Percentiles rank a stretch among this genome's conserved stretches.
Conservation (phyloP, 2,797 vertebrate species). For the Catostomus latipinnis region DNA sequence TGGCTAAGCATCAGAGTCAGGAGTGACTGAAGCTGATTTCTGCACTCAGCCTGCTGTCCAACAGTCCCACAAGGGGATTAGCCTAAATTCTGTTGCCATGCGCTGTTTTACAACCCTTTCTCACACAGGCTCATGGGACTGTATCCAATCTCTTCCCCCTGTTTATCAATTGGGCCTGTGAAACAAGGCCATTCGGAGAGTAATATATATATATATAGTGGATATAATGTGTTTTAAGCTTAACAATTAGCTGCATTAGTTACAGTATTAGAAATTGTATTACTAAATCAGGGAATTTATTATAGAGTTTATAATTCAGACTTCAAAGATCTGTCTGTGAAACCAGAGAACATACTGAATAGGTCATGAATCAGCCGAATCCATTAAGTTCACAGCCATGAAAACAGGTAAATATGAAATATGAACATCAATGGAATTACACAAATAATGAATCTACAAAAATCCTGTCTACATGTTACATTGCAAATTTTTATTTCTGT, state of each 20-base stretch:
- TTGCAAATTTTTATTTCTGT: background rate
- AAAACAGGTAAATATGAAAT: too few species aligned
- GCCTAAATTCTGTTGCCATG: constrained; percentile 72
- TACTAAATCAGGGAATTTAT: background rate
- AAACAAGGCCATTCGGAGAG: constrained; percentile 20
- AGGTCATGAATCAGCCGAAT: too few species aligned
- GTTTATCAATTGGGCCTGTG: constrained; percentile 2
- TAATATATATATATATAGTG: constrained; percentile 7
- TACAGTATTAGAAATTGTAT: constrained; percentile 5
- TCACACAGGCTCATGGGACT: background rate
- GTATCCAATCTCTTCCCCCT: background rate
- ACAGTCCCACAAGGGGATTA: constrained; percentile 69
- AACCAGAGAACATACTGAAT: background rate
- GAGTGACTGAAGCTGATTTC: constrained; percentile 58
- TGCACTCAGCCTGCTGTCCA: constrained; percentile 66
- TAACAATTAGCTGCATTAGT: constrained; percentile 11
- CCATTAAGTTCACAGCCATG: too few species aligned
- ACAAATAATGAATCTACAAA: too few species aligned
- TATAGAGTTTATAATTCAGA: too few species aligned
- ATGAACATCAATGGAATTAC: too few species aligned
- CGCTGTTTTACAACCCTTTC: constrained; percentile 49
- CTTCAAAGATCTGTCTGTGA: background rate
- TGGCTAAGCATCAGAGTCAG: constrained; percentile 26
- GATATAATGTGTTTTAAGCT: constrained; percentile 1
- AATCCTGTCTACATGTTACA: too few species aligned